Percentiles rank a stretch among this genome's conserved stretches.
phyloP scores from a whole-genome alignment of 2,113 vertebrate genomes.

The Talpa occidentalis region DNA sequence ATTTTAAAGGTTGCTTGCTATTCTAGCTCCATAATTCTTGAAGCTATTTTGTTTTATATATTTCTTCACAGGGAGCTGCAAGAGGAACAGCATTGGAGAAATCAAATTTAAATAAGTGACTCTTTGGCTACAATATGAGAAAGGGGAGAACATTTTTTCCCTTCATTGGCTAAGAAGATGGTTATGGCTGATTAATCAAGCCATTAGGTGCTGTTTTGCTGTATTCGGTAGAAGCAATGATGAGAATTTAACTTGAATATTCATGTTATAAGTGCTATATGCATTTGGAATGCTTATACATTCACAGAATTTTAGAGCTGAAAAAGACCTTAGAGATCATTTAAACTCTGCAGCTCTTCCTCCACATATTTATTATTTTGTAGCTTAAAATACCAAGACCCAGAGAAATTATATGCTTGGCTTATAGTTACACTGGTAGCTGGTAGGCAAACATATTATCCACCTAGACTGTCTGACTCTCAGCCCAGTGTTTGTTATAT shows the following conservation, averaged over 20 bases:
- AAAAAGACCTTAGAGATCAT: conserved; percentile 65
- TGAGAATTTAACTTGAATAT: conserved; percentile 76
- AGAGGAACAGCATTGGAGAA: conserved; percentile 29
- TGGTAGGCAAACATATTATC: neutral
- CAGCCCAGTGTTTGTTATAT: neutral
- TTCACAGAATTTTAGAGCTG: conserved; percentile 58
- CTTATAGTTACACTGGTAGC: neutral
- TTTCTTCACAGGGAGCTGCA: conserved; percentile 6
- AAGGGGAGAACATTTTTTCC: conserved; percentile 8
- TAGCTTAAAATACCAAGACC: conserved; percentile 39
- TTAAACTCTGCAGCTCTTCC: conserved; percentile 43
- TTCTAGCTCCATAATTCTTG: neutral
- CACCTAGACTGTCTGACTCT: neutral
- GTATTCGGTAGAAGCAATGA: conserved; percentile 65
- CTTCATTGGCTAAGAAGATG: conserved; percentile 62
- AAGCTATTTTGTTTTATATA: neutral
- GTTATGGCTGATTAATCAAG: conserved; percentile 65
- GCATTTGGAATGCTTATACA: conserved; percentile 69
- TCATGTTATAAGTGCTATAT: conserved; percentile 74
- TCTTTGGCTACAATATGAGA: conserved; percentile 23
- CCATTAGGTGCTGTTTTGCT: conserved; percentile 71
- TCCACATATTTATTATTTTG: conserved; percentile 61
- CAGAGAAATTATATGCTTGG: neutral
- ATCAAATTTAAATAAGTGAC: conserved; percentile 52
- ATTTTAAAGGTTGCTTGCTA: neutral